Percentiles rank a stretch among this genome's conserved stretches.
These are phyloP conservation scores for Maniola jurtina DNA, from an alignment of 1,140 invertebrate genomes.

Conservation along the genomic window DNA sequence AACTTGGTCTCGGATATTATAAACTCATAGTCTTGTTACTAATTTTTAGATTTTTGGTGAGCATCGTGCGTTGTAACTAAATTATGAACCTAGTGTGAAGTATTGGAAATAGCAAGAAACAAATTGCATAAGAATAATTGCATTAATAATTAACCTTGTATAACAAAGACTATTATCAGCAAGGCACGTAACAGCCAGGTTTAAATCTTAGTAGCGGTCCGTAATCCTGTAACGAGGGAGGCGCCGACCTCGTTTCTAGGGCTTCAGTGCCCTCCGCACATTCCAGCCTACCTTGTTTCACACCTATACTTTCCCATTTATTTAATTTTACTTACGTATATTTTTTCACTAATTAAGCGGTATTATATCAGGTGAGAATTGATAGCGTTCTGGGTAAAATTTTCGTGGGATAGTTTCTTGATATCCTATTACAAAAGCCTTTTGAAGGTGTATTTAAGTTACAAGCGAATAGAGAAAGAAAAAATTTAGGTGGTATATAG, in stretches of 20 bases:
- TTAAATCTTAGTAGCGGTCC: conserved; percentile 66
- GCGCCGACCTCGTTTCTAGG: conserved; percentile 68
- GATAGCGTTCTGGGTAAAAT: not conserved
- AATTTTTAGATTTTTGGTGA: too few species aligned
- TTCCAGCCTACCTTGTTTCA: conserved; percentile 39
- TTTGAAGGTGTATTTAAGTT: not conserved
- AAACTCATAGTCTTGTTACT: too few species aligned
- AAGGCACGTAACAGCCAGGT: conserved; percentile 30
- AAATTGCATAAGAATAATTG: conserved; percentile 29
- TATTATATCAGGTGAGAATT: not conserved
- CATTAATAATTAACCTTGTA: conserved; percentile 38
- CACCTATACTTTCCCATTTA: conserved; percentile 10
- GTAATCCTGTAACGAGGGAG: conserved; percentile 71
- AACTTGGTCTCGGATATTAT: too few species aligned
- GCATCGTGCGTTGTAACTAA: too few species aligned
- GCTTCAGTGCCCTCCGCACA: conserved; percentile 57
- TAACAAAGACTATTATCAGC: conserved; percentile 33
- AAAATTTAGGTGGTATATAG: not conserved
- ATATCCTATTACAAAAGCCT: not conserved
- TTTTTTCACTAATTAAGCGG: not conserved
- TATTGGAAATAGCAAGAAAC: conserved; percentile 3
- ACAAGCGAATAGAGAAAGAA: not conserved
- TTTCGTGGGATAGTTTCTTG: not conserved
- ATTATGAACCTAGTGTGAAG: not conserved
- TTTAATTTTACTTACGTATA: not conserved